These are phyloP conservation scores for Schizothorax lantsangensis DNA, from an alignment of 2,797 vertebrate genomes.

Conservation along the genomic window DNA sequence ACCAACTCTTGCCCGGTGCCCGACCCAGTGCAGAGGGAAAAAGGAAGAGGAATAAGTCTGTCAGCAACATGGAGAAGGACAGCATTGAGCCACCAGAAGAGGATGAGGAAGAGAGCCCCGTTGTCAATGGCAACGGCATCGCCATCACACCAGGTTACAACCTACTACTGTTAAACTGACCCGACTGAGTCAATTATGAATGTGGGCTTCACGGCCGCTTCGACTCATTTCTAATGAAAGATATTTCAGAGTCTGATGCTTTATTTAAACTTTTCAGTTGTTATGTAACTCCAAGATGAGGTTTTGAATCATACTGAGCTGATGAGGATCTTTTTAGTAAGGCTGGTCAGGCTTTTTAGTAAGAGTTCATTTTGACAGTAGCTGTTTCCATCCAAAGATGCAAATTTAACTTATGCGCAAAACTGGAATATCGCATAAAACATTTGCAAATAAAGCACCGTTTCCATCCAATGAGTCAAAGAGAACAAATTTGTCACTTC, in stretches of 20 bases:
- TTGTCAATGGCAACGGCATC: constrained; percentile 93
- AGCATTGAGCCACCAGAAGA: constrained; percentile 90
- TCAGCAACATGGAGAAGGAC: constrained; percentile 99
- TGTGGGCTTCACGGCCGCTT: not conserved
- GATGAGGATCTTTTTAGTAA: not conserved
- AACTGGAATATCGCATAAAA: no score
- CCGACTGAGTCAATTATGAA: not conserved
- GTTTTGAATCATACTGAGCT: not conserved
- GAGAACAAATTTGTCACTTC: no score
- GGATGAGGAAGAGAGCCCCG: constrained; percentile 92
- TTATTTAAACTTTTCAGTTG: not conserved
- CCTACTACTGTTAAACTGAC: not conserved
- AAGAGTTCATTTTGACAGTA: no score
- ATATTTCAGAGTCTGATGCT: not conserved
- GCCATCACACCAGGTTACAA: constrained; percentile 92
- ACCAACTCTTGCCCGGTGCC: constrained; percentile 95
- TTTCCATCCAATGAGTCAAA: no score
- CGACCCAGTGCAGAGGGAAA: constrained; percentile 97
- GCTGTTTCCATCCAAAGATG: no score
- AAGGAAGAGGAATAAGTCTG: constrained; percentile 97
- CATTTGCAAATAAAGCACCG: no score
- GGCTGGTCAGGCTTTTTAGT: not conserved
- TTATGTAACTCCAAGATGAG: not conserved
- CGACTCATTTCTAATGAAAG: not conserved
- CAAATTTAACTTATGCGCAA: no score